Percentiles rank a stretch among this genome's conserved stretches.
These are phyloP conservation scores for Auanema freiburgensis DNA, from an alignment of 2,888 invertebrate genomes.

Conservation along the genomic window DNA sequence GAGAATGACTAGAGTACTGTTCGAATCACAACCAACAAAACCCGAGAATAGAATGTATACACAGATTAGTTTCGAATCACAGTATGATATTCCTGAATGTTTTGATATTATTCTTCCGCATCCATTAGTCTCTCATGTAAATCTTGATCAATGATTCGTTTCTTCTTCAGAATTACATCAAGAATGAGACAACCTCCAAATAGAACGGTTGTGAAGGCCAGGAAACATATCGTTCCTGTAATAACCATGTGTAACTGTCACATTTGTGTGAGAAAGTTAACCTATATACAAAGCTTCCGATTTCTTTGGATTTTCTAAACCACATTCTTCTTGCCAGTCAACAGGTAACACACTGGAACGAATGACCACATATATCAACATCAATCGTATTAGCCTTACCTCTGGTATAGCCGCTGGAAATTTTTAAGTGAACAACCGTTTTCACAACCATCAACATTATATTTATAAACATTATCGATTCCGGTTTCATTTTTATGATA, in stretches of 20 bases:
- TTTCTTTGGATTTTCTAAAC: slow-evolving; percentile 1
- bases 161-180: slow-evolving; percentile 13
- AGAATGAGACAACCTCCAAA: slow-evolving; percentile 14
- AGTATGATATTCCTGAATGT: no score
- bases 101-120: no score
- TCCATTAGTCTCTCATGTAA: no score
- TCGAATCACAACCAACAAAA: no score
- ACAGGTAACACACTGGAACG: slow-evolving; percentile 11
- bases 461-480: slow-evolving; percentile 35
- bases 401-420: slow-evolving; percentile 14
- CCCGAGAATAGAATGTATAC: no score
- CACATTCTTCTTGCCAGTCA: slow-evolving; percentile 20
- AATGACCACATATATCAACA: no score
- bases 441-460: slow-evolving; percentile 48
- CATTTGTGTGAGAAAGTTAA: background rate
- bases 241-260: background rate
- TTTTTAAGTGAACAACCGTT: slow-evolving; percentile 48
- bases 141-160: no score
- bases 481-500: slow-evolving; percentile 61
- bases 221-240: slow-evolving; percentile 17
- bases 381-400: no score
- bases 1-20: no score
- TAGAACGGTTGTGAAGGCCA: slow-evolving; percentile 14
- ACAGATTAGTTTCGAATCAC: no score
- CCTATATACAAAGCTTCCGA: slow-evolving; percentile 14